Percentiles rank a stretch among this genome's conserved stretches.
These are phyloP conservation scores for Chrysomela aeneicollis DNA, from an alignment of 2,888 invertebrate species.

Conservation along the genomic window DNA sequence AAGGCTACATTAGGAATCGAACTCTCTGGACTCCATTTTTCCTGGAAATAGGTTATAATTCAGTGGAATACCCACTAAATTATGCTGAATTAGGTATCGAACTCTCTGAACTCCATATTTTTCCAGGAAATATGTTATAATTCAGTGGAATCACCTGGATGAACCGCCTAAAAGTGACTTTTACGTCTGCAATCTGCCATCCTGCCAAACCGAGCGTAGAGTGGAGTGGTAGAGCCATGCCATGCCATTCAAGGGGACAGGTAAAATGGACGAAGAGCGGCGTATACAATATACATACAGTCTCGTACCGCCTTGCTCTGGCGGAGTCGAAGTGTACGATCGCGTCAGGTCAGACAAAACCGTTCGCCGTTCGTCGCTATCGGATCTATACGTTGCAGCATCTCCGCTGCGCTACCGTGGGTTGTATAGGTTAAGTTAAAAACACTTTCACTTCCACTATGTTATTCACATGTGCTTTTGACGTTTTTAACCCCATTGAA, in stretches of 20 bases:
- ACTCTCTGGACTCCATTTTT: too few species aligned
- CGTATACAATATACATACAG: not conserved
- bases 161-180: not conserved
- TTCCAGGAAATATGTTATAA: too few species aligned
- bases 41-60: too few species aligned
- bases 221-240: too few species aligned
- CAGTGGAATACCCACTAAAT: too few species aligned
- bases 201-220: not conserved
- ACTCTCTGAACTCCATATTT: too few species aligned
- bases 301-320: constrained; percentile 36
- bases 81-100: too few species aligned
- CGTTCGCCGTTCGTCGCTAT: constrained; percentile 33
- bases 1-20: too few species aligned
- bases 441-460: constrained; percentile 46
- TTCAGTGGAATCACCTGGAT: too few species aligned
- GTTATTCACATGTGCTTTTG: constrained; percentile 42
- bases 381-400: constrained; percentile 34
- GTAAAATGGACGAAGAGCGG: constrained; percentile 19
- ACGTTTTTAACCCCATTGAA: constrained; percentile 26
- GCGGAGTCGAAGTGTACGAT: constrained; percentile 37
- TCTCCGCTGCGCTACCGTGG: constrained; percentile 34
- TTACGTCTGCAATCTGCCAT: not conserved
- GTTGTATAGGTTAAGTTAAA: constrained; percentile 45
- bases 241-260: constrained; percentile 22
- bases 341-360: constrained; percentile 14